Conservation (phyloP, 2,113 vertebrate genomes). For the Trichomycterus rosablanca region DNA sequence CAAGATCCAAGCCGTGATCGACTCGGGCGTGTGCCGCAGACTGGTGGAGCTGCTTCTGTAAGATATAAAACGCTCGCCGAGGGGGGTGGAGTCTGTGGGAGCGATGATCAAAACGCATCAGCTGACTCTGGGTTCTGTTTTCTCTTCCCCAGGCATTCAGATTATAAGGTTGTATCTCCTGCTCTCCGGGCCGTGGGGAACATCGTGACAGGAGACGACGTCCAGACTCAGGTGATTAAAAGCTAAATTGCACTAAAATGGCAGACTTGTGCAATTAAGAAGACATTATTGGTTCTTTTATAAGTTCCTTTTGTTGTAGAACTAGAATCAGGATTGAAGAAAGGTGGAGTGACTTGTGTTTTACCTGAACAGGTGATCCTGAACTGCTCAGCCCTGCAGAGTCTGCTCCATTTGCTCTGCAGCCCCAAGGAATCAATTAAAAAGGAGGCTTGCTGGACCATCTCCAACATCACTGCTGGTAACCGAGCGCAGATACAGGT, state of each 20-base stretch:
- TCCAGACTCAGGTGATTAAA: constrained; percentile 88
- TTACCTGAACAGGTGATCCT: constrained; percentile 81
- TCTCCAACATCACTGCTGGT: constrained; percentile 97
- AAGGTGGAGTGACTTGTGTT: too few relatives aligned
- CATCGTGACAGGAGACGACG: constrained; percentile 94
- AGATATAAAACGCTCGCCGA: too few relatives aligned
- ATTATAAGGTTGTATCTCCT: constrained; percentile 97
- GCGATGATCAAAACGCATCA: too few relatives aligned
- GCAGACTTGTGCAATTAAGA: not conserved
- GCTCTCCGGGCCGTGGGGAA: constrained; percentile 92
- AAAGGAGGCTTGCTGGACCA: constrained; percentile 98
- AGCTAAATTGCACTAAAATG: not conserved
- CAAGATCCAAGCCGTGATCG: constrained; percentile 98
- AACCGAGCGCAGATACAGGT: constrained; percentile 98
- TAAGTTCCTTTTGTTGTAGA: not conserved
- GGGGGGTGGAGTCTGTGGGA: too few relatives aligned
- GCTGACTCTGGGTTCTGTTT: not conserved
- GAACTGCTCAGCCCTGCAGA: constrained; percentile 94
- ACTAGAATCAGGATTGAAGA: too few relatives aligned
- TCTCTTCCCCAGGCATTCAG: constrained; percentile 79
- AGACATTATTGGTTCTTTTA: not conserved
- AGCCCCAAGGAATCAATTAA: constrained; percentile 98
- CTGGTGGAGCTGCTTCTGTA: constrained; percentile 94
- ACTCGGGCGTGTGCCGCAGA: constrained; percentile 94
- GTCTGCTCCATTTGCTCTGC: constrained; percentile 89